phyloP scores from a whole-genome alignment of 2,797 vertebrate species.

The Melopsittacus undulatus region DNA sequence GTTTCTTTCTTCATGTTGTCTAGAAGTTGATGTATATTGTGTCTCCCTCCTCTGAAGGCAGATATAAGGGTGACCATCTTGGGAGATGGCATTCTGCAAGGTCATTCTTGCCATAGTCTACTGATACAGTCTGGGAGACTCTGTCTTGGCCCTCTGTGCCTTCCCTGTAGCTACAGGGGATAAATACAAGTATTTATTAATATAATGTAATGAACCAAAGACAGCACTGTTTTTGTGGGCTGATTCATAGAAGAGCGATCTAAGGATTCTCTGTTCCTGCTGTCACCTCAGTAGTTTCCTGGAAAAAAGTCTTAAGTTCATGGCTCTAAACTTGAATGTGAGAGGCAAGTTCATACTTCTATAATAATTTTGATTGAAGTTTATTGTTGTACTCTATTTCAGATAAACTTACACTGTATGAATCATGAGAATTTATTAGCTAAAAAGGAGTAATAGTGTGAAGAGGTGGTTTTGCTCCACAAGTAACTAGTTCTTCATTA shows the following conservation, averaged over 20 bases:
- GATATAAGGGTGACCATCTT: background rate
- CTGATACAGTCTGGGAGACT: background rate
- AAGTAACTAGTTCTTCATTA: background rate
- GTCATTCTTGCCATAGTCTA: background rate
- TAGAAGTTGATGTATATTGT: background rate
- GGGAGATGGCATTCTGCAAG: background rate
- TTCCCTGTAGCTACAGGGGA: background rate
- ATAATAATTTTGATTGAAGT: background rate
- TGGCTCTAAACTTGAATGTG: background rate
- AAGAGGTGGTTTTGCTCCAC: constrained; percentile 23
- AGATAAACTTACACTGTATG: background rate
- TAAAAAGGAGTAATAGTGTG: background rate
- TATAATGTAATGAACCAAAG: background rate
- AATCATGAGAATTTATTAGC: constrained; percentile 8
- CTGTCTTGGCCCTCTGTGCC: background rate
- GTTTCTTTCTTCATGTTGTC: background rate
- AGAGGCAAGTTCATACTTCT: background rate
- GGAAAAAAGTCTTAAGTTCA: background rate
- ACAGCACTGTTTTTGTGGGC: background rate
- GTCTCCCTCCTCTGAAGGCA: background rate
- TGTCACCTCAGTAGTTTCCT: background rate
- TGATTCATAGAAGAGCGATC: background rate
- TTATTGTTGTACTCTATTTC: constrained; percentile 2
- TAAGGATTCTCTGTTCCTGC: background rate
- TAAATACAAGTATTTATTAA: background rate